phyloP scores from a whole-genome alignment of 2,797 vertebrate genomes.

The Ptychobarbus kaznakovi region DNA sequence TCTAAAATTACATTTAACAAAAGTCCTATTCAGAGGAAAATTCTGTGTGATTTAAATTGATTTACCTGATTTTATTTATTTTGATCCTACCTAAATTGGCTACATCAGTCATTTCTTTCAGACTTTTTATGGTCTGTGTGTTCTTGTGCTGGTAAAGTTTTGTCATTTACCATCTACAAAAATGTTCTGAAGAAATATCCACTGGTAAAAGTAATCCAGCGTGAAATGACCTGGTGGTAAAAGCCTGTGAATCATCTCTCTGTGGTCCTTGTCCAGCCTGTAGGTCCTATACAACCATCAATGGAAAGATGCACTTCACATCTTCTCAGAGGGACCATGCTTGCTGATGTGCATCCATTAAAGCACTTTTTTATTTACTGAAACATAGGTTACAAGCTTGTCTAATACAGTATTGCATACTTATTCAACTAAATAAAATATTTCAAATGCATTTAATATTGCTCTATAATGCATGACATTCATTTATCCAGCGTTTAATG shows the following conservation, averaged over 20 bases:
- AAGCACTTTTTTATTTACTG: background rate
- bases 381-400: background rate
- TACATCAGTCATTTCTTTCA: background rate
- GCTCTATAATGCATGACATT: background rate
- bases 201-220: background rate
- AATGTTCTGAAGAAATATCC: background rate
- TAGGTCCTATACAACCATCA: background rate
- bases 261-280: background rate
- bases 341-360: background rate
- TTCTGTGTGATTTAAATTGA: background rate
- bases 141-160: background rate
- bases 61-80: background rate
- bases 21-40: background rate
- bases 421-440: background rate
- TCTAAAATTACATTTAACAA: background rate
- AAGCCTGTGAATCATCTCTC: background rate
- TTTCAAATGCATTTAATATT: background rate
- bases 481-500: background rate
- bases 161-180: background rate
- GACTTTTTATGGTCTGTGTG: background rate
- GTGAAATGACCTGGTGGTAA: background rate
- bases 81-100: background rate
- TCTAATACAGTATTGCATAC: background rate
- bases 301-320: background rate
- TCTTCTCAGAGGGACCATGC: background rate